Percentiles rank a stretch among this genome's conserved stretches.
Conservation (phyloP, 2,888 invertebrate genomes). For the Mythimna vitellina region DNA sequence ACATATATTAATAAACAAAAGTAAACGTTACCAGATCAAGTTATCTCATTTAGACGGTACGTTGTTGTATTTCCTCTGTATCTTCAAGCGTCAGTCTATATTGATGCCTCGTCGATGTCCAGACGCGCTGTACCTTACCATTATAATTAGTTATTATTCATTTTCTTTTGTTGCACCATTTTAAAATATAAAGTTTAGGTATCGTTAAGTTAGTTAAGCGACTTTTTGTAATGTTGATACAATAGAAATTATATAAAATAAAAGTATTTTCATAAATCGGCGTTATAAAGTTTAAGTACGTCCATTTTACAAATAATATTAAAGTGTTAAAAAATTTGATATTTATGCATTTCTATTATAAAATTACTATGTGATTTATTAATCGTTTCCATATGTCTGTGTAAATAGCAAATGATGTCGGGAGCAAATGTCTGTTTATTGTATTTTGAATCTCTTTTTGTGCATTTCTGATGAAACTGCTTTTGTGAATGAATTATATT, state of each 20-base stretch:
- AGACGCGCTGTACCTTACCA: conserved; percentile 73
- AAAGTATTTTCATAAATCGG: conserved; percentile 83
- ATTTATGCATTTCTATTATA: conserved; percentile 82
- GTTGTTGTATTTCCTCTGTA: conserved; percentile 62
- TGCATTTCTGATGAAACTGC: conserved; percentile 86
- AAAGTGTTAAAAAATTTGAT: conserved; percentile 71
- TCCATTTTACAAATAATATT: conserved; percentile 84
- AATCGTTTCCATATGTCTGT: conserved; percentile 75
- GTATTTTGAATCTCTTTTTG: conserved; percentile 86
- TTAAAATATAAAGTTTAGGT: conserved; percentile 71
- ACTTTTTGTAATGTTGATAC: conserved; percentile 82
- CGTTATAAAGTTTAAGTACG: conserved; percentile 80
- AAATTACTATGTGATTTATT: conserved; percentile 76
- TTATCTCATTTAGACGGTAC: conserved; percentile 53
- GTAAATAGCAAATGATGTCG: conserved; percentile 80
- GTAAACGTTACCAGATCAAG: conserved; percentile 51
- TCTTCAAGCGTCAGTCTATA: conserved; percentile 67
- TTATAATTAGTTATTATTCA: conserved; percentile 69
- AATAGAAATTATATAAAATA: conserved; percentile 72
- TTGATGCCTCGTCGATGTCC: conserved; percentile 64
- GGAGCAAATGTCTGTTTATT: conserved; percentile 82
- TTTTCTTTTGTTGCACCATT: conserved; percentile 70
- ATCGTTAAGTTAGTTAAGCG: conserved; percentile 86
- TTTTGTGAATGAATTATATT: conserved; percentile 86
- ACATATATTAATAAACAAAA: conserved; percentile 5